A percentile compares a stretch with the other conserved stretches of the same genome.
Conservation (phyloP, 2,797 vertebrate genomes). For the Anguilla megastoma region DNA sequence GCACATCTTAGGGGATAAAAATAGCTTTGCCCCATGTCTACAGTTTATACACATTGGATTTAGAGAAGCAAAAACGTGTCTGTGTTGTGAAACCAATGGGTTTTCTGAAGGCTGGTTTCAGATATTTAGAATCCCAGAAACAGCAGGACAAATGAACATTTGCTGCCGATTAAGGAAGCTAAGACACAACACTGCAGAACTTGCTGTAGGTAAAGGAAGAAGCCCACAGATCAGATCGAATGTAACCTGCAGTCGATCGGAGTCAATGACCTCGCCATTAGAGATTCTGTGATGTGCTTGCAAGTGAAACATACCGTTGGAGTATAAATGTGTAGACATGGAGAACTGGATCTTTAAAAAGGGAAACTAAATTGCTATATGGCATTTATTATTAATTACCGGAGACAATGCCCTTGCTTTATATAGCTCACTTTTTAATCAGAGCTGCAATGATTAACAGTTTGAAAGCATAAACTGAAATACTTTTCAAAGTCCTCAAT, state of each 20-base stretch:
- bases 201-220: neutral
- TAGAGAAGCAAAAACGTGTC: neutral
- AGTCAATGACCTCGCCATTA: neutral
- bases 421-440: neutral
- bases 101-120: neutral
- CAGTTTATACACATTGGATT: slow-evolving; percentile 5
- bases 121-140: neutral
- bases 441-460: neutral
- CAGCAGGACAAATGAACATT: neutral
- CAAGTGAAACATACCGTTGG: neutral
- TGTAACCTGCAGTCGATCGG: neutral
- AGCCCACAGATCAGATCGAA: neutral
- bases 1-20: slow-evolving; percentile 22
- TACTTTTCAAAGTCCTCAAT: neutral
- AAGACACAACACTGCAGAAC: neutral
- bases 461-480: neutral
- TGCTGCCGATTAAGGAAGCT: neutral
- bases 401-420: no score
- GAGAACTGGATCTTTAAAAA: neutral
- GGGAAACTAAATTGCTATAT: neutral
- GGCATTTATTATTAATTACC: no score
- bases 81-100: neutral
- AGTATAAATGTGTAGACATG: neutral
- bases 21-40: neutral
- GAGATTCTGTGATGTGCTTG: neutral